These are phyloP conservation scores for Vombatus ursinus DNA, from an alignment of 2,113 vertebrate species.

Conservation along the genomic window DNA sequence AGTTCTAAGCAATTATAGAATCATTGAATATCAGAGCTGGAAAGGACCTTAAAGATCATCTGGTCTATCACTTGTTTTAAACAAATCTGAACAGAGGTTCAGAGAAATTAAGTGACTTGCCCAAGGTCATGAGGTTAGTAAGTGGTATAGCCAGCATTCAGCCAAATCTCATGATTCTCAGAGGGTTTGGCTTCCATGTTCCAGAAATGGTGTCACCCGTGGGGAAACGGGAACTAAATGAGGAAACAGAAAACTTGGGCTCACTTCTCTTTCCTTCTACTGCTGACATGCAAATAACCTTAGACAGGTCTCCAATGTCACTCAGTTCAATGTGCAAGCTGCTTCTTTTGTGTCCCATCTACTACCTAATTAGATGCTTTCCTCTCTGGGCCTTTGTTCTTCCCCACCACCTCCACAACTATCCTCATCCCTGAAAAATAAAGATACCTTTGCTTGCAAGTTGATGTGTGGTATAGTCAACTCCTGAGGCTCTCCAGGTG, in stretches of 20 bases:
- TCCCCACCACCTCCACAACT: background rate
- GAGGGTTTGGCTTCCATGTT: background rate
- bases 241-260: background rate
- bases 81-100: background rate
- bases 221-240: background rate
- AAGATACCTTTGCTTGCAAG: background rate
- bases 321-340: rapidly evolving
- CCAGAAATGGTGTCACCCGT: background rate
- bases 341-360: background rate
- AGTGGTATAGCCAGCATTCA: background rate
- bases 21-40: background rate
- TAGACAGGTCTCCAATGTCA: background rate
- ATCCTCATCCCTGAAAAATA: background rate
- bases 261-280: background rate
- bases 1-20: conserved; percentile 36
- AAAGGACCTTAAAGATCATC: background rate
- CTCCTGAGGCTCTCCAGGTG: background rate
- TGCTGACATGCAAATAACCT: background rate
- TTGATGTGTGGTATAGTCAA: background rate
- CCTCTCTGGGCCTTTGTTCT: background rate
- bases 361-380: too few species aligned
- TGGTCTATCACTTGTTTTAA: background rate
- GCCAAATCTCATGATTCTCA: background rate
- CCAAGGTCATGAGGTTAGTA: background rate
- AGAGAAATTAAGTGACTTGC: background rate